These are phyloP conservation scores for Collichthys lucidus DNA, from an alignment of 2,113 vertebrate species.

Conservation along the genomic window DNA sequence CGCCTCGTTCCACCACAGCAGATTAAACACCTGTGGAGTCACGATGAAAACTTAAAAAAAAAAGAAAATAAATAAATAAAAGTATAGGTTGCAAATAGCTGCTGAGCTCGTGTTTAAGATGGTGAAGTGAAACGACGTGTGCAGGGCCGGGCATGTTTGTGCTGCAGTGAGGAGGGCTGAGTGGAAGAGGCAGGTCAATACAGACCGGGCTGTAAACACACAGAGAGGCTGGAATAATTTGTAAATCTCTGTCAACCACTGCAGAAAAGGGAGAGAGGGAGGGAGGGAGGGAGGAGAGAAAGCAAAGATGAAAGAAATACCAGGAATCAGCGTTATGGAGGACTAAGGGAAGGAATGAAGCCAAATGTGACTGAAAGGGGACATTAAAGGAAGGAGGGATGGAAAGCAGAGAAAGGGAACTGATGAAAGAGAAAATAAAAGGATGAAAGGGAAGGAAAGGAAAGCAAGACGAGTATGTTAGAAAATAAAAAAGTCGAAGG, in stretches of 20 bases:
- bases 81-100: conserved; percentile 49
- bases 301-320: neutral
- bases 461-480: neutral
- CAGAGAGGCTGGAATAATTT: conserved; percentile 23
- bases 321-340: no score
- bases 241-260: conserved; percentile 19
- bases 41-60: conserved; percentile 23
- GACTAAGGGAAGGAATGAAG: neutral
- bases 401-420: no score
- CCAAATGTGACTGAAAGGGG: neutral
- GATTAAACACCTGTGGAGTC: conserved; percentile 46
- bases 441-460: neutral
- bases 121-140: conserved; percentile 31
- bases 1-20: neutral
- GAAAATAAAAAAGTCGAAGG: neutral
- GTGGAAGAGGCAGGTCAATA: conserved; percentile 44
- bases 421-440: no score
- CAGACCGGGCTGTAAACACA: conserved; percentile 28
- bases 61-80: neutral
- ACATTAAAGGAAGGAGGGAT: no score
- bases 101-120: conserved; percentile 21
- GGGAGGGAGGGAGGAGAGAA: no score
- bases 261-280: conserved; percentile 1
- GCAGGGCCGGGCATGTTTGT: conserved; percentile 9
- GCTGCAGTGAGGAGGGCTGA: conserved; percentile 29